phyloP scores from a whole-genome alignment of 2,113 vertebrate species.

The Lagopus leucura region DNA sequence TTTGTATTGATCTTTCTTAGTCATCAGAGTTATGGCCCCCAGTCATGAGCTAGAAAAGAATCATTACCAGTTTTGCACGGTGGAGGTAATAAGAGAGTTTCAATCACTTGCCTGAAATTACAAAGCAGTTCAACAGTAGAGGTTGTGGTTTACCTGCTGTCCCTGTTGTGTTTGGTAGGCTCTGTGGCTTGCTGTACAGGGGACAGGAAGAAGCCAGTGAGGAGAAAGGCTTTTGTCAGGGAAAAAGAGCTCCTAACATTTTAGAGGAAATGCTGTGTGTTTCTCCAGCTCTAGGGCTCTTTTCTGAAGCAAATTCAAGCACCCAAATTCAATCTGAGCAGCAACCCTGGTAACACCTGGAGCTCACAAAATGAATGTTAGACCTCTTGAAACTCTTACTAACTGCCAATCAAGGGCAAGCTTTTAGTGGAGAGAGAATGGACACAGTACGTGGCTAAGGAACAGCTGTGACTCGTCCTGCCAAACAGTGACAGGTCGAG shows the following conservation, averaged over 20 bases:
- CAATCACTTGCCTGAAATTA: background rate
- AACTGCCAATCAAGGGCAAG: background rate
- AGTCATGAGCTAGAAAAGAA: background rate
- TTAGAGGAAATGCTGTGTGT: background rate
- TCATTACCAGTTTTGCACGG: background rate
- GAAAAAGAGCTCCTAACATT: background rate
- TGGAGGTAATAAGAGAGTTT: background rate
- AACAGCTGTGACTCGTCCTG: background rate
- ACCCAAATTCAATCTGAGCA: background rate
- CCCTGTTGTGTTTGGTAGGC: background rate
- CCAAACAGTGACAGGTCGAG: conserved; percentile 20
- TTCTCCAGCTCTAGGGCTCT: background rate
- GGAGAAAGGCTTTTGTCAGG: background rate
- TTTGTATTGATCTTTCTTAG: background rate
- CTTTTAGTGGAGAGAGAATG: background rate
- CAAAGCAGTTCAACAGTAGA: background rate
- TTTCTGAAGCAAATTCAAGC: background rate
- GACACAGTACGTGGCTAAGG: background rate
- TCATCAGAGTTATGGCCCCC: background rate
- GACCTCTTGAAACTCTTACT: background rate
- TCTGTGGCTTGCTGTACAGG: background rate
- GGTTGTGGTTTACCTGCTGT: background rate
- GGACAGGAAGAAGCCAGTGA: background rate
- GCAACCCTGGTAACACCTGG: background rate
- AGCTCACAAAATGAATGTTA: background rate